phyloP scores from a whole-genome alignment of 2,888 invertebrate species.

The Rhogogaster chlorosoma region DNA sequence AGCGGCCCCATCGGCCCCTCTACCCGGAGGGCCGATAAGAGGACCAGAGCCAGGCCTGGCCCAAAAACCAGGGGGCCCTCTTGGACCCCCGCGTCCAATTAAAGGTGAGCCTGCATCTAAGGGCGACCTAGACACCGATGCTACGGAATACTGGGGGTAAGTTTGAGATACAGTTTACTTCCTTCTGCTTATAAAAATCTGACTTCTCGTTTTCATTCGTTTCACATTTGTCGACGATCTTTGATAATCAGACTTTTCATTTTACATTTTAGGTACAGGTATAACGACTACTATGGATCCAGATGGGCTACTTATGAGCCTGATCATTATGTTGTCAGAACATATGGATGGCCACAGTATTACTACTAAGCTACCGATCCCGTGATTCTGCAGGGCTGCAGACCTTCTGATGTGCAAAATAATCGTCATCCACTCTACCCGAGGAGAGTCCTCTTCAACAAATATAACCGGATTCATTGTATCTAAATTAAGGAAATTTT shows the following conservation, averaged over 20 bases:
- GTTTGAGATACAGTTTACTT: neutral
- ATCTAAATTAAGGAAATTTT: neutral
- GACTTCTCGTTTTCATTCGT: neutral
- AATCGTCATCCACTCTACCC: neutral
- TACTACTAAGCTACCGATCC: neutral
- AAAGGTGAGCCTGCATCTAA: neutral
- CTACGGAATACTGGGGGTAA: constrained; percentile 4
- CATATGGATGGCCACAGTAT: neutral
- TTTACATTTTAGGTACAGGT: neutral
- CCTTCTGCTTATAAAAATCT: neutral
- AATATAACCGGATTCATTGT: neutral
- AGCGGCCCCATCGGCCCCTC: neutral
- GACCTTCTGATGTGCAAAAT: neutral
- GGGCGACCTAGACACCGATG: constrained; percentile 19
- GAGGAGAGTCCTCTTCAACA: neutral
- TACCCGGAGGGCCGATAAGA: neutral
- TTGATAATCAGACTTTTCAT: neutral
- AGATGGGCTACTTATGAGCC: neutral
- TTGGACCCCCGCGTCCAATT: too few relatives aligned
- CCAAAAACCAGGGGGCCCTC: too few relatives aligned
- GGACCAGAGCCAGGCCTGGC: neutral
- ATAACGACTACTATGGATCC: neutral
- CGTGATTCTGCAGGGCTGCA: neutral
- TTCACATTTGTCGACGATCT: neutral
- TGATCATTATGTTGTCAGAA: neutral